Evolutionary conservation across 2,888 invertebrate genomes (phyloP).

Genomic region (Eristalinus sepulchralis): DNA sequence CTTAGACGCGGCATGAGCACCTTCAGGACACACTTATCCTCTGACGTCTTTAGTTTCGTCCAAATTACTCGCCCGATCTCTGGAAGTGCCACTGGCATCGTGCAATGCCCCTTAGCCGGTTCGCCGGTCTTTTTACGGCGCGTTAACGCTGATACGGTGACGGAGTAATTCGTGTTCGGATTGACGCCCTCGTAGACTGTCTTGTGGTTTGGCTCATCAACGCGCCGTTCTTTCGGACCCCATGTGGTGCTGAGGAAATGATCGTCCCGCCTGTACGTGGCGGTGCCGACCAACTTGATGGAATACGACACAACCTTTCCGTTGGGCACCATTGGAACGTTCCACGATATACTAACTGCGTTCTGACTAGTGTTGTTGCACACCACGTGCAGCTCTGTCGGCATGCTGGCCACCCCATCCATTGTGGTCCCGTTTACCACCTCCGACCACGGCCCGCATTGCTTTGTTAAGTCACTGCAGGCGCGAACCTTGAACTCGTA

Average conservation of each 20-base stretch:
- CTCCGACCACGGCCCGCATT: constrained; percentile 90
- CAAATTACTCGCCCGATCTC: constrained; percentile 83
- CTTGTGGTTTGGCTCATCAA: constrained; percentile 82
- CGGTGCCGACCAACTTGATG: constrained; percentile 83
- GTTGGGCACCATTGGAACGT: constrained; percentile 87
- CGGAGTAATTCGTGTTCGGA: constrained; percentile 92
- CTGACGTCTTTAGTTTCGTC: constrained; percentile 84
- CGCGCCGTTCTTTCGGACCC: constrained; percentile 84
- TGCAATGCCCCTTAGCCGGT: constrained; percentile 84
- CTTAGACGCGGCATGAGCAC: constrained; percentile 89
- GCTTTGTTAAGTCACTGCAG: constrained; percentile 88
- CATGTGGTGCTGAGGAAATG: constrained; percentile 82
- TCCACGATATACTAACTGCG: constrained; percentile 88
- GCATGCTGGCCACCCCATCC: constrained; percentile 90
- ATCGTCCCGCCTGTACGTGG: constrained; percentile 83
- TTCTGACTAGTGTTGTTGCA: constrained; percentile 83
- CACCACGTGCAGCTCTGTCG: constrained; percentile 85
- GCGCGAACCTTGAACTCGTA: constrained; percentile 91
- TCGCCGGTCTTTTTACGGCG: constrained; percentile 88
- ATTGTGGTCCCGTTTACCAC: constrained; percentile 90
- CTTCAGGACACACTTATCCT: constrained; percentile 88
- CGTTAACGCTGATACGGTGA: constrained; percentile 89
- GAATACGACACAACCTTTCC: constrained; percentile 90
- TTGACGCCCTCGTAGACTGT: constrained; percentile 85
- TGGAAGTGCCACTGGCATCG: constrained; percentile 87